phyloP scores from a whole-genome alignment of 35 echinoderm and acorn worm genomes.

The Apostichopus parvimensis region DNA sequence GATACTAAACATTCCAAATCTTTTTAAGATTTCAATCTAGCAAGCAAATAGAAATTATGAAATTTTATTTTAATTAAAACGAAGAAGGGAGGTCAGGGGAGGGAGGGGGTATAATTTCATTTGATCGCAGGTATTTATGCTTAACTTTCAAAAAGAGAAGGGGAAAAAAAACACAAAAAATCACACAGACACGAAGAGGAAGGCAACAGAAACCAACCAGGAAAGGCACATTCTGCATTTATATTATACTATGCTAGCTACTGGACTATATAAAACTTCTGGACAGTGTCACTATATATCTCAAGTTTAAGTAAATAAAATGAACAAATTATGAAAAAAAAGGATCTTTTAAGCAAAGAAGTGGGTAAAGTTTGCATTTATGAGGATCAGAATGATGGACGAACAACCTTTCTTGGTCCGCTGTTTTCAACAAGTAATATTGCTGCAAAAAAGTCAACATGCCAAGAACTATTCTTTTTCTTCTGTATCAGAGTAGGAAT shows the following conservation, averaged over 20 bases:
- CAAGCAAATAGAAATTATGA: background rate
- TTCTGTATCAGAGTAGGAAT: no score
- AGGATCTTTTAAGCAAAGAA: background rate
- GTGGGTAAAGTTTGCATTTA: background rate
- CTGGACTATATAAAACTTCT: background rate
- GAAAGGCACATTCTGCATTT: background rate
- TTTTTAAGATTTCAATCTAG: background rate
- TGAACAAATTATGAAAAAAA: no score
- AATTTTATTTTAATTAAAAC: no score
- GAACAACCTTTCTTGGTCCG: no score
- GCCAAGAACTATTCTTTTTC: no score
- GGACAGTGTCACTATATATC: conserved; percentile 7
- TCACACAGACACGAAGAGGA: background rate
- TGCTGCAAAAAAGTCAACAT: no score
- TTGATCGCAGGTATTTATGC: background rate
- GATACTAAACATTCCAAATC: background rate
- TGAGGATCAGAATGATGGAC: no score
- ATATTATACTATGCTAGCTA: background rate
- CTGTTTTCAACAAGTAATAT: no score
- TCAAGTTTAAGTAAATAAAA: background rate
- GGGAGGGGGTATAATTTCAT: background rate
- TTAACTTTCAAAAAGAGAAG: background rate
- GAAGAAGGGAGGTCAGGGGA: no score
- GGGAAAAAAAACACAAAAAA: background rate
- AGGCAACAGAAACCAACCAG: background rate